A percentile compares a stretch with the other conserved stretches of the same genome.
Conservation (phyloP, 1,140 invertebrate genomes). For the Drosophila auraria region DNA sequence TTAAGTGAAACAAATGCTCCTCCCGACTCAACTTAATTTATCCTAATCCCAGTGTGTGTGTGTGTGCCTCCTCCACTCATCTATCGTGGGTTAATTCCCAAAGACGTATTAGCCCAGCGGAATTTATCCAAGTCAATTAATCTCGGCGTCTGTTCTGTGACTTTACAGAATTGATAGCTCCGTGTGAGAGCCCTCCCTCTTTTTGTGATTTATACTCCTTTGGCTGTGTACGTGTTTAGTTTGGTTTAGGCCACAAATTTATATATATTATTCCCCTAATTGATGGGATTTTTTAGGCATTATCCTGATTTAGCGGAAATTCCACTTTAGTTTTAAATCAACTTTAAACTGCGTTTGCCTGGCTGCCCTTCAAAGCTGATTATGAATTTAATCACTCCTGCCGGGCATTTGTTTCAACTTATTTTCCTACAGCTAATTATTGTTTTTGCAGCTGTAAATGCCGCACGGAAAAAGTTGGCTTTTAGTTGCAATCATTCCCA, state of each 20-base stretch:
- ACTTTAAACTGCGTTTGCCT: no score
- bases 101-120: constrained; percentile 51
- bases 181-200: neutral
- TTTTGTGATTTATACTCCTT: constrained; percentile 30
- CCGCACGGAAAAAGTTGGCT: constrained; percentile 13
- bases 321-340: no score
- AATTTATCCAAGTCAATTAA: constrained; percentile 73
- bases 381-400: neutral
- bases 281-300: neutral
- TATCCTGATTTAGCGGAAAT: neutral
- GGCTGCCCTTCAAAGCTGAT: neutral
- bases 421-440: constrained; percentile 15
- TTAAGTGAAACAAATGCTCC: constrained; percentile 41
- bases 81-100: constrained; percentile 47
- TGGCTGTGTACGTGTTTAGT: constrained; percentile 1
- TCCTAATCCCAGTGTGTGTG: constrained; percentile 6
- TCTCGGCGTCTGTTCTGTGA: constrained; percentile 54
- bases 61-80: constrained; percentile 10
- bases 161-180: constrained; percentile 45
- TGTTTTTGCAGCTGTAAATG: constrained; percentile 27
- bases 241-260: neutral
- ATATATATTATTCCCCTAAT: neutral
- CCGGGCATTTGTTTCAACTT: neutral
- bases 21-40: constrained; percentile 17
- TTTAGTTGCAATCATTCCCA: constrained; percentile 8